Evolutionary conservation across 2,113 vertebrate species (phyloP).

Genomic region (Halichoerus grypus): DNA sequence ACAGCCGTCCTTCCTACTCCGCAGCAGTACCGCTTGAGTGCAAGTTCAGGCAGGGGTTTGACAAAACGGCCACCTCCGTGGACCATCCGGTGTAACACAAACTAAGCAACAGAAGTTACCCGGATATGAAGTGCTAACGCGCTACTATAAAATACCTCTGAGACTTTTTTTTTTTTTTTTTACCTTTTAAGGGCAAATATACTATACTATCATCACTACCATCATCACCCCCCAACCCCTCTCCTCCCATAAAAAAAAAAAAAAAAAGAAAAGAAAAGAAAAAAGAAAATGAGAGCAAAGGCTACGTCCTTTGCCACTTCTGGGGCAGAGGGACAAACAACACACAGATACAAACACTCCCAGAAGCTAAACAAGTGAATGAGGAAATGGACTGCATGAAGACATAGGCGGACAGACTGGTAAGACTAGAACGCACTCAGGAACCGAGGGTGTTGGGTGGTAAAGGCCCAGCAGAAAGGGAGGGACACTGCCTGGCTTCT

Average conservation of each 20-base stretch:
- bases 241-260: background rate
- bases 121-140: fast-evolving
- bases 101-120: background rate
- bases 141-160: background rate
- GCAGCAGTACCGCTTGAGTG: background rate
- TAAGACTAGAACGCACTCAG: background rate
- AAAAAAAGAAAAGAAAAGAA: background rate
- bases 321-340: background rate
- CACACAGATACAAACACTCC: background rate
- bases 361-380: background rate
- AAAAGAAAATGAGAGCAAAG: background rate
- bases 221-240: background rate
- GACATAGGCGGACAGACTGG: background rate
- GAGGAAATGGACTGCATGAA: background rate
- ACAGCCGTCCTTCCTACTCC: background rate
- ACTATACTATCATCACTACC: background rate
- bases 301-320: background rate
- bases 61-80: background rate
- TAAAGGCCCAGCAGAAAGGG: background rate
- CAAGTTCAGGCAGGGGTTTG: background rate
- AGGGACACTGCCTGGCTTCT: fast-evolving
- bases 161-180: background rate
- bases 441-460: background rate
- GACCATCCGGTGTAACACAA: fast-evolving
- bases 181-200: background rate